Percentiles rank a stretch among this genome's conserved stretches.
Evolutionary conservation across 2,113 vertebrate genomes (phyloP).

Genomic region (Condylura cristata): DNA sequence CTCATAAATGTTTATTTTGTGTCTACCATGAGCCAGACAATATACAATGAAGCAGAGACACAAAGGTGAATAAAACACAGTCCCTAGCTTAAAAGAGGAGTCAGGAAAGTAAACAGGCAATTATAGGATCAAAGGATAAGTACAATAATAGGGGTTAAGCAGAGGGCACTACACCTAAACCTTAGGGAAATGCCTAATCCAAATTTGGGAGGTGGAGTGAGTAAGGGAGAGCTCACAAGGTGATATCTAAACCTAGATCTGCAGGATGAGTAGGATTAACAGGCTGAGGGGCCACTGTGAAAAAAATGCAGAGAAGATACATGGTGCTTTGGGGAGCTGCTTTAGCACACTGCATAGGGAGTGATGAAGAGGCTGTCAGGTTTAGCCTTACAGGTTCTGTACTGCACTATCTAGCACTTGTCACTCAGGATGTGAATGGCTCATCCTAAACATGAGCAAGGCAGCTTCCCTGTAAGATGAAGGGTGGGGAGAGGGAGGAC

Average conservation of each 20-base stretch:
- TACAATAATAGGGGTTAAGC: background rate
- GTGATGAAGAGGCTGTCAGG: background rate
- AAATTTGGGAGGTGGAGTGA: background rate
- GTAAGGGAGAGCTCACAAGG: background rate
- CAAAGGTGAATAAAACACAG: background rate
- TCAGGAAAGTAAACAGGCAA: constrained; percentile 20
- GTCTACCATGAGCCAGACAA: background rate
- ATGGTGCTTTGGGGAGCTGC: background rate
- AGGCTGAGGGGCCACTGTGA: background rate
- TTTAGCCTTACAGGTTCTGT: background rate
- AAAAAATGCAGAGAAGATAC: background rate
- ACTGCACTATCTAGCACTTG: background rate
- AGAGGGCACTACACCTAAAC: background rate
- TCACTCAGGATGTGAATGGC: background rate
- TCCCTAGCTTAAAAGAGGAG: background rate
- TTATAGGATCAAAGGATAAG: constrained; percentile 21
- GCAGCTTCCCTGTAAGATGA: background rate
- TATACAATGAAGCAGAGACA: background rate
- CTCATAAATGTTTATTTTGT: constrained; percentile 26
- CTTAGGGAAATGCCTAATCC: background rate
- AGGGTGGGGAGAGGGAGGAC: background rate
- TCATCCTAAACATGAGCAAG: background rate
- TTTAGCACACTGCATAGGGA: background rate
- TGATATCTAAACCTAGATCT: background rate
- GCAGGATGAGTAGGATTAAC: background rate